Conservation (phyloP, 2,888 invertebrate genomes). For the Yponomeuta sedellus region DNA sequence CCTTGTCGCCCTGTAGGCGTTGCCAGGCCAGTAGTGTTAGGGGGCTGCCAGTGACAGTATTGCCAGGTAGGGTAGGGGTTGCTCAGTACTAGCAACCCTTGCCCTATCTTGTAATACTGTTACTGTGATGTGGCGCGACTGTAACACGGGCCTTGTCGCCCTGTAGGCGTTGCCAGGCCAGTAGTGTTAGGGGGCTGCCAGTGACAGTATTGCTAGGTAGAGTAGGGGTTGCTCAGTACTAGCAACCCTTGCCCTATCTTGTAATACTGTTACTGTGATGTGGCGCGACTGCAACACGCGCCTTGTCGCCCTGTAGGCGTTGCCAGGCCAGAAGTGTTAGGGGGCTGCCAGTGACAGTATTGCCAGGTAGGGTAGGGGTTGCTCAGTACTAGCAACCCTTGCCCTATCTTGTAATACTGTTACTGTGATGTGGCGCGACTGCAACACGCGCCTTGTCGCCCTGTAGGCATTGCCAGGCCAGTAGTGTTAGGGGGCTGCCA, state of each 20-base stretch:
- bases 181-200: neutral
- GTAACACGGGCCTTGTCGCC: slow-evolving; percentile 87
- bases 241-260: too few relatives aligned
- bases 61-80: neutral
- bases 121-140: slow-evolving; percentile 84
- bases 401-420: too few relatives aligned
- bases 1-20: slow-evolving; percentile 83
- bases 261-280: too few relatives aligned
- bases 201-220: neutral
- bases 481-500: too few relatives aligned
- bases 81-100: too few relatives aligned
- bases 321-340: neutral
- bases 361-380: neutral
- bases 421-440: too few relatives aligned
- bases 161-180: slow-evolving; percentile 64
- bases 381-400: too few relatives aligned
- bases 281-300: slow-evolving; percentile 86
- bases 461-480: too few relatives aligned
- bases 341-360: neutral
- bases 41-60: neutral
- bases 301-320: slow-evolving; percentile 83
- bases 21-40: neutral
- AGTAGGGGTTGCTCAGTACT: too few relatives aligned
- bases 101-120: too few relatives aligned
- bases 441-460: too few relatives aligned